A percentile compares a stretch with the other conserved stretches of the same genome.
phyloP scores from a whole-genome alignment of 2,888 invertebrate species.

The Nymphalis urticae region DNA sequence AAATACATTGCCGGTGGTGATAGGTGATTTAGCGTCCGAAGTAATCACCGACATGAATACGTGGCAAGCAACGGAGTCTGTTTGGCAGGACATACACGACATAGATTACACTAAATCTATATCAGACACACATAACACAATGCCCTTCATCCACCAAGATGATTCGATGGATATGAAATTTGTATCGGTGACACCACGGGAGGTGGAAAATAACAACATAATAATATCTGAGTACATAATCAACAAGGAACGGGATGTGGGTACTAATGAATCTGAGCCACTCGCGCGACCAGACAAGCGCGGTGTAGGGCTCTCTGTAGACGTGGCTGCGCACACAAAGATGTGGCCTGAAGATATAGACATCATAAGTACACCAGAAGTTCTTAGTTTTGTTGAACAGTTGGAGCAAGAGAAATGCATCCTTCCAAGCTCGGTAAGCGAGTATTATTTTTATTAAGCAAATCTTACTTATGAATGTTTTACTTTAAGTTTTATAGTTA shows the following conservation, averaged over 20 bases:
- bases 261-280: background rate
- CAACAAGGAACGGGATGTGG: constrained; percentile 43
- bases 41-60: constrained; percentile 52
- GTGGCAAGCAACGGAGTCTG: constrained; percentile 52
- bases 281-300: constrained; percentile 32
- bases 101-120: constrained; percentile 55
- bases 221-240: constrained; percentile 62
- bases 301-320: constrained; percentile 54
- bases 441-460: background rate
- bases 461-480: constrained; percentile 5
- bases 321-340: constrained; percentile 56
- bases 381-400: constrained; percentile 72
- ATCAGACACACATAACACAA: constrained; percentile 55
- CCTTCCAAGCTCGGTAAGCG: constrained; percentile 54
- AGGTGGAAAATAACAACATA: constrained; percentile 64
- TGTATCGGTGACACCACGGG: constrained; percentile 65
- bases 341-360: constrained; percentile 50
- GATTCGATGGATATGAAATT: constrained; percentile 68
- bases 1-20: constrained; percentile 66
- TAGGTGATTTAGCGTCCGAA: constrained; percentile 63
- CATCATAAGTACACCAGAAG: constrained; percentile 73
- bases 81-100: constrained; percentile 56
- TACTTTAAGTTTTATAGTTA: background rate
- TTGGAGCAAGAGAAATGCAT: constrained; percentile 68
- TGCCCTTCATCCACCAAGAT: constrained; percentile 71